phyloP scores from a whole-genome alignment of 2,113 vertebrate species.

The Psettodes erumei region DNA sequence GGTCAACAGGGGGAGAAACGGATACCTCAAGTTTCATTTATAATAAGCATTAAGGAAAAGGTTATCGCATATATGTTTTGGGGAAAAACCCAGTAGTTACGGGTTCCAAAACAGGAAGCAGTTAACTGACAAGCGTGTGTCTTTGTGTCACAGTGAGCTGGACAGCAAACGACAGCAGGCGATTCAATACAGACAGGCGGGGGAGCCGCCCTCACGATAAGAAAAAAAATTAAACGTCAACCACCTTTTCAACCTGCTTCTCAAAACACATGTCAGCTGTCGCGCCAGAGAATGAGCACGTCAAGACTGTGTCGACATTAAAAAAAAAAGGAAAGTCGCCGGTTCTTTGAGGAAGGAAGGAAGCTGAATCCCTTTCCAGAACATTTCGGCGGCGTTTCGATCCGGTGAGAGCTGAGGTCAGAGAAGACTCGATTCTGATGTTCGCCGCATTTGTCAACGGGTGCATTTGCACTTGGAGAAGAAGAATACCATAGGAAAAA shows the following conservation, averaged over 20 bases:
- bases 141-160: neutral
- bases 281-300: slow-evolving; percentile 6
- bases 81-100: neutral
- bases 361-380: neutral
- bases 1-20: neutral
- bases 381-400: neutral
- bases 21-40: neutral
- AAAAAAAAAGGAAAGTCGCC: neutral
- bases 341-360: neutral
- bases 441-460: neutral
- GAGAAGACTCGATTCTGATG: neutral
- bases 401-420: neutral
- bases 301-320: too few species aligned
- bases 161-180: neutral
- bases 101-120: neutral
- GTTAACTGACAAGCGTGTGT: neutral
- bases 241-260: neutral
- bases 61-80: neutral
- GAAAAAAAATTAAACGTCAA: slow-evolving; percentile 24
- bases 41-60: neutral
- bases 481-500: neutral
- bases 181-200: neutral
- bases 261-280: neutral
- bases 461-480: neutral
- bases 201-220: neutral